Evolutionary conservation across 2,113 vertebrate species (phyloP).

Genomic region (Thalassarche chlororhynchos): DNA sequence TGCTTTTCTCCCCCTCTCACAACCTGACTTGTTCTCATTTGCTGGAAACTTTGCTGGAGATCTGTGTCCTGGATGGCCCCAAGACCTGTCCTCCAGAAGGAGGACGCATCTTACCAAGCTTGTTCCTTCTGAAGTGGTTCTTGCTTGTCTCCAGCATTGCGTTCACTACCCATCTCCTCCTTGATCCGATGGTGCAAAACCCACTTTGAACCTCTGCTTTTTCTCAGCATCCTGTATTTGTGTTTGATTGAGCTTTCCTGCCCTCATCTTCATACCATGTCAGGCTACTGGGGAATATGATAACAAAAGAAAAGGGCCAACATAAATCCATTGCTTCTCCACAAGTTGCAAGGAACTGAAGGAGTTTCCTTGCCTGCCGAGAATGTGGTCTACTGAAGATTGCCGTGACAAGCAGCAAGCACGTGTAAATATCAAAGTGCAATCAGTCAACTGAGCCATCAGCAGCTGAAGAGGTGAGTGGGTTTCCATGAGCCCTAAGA

Average conservation of each 20-base stretch:
- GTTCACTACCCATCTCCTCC: neutral
- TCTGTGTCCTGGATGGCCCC: neutral
- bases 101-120: neutral
- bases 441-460: neutral
- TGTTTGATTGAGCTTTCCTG: neutral
- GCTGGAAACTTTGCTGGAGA: neutral
- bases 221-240: neutral
- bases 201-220: neutral
- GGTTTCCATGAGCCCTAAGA: neutral
- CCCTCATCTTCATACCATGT: fast-evolving
- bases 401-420: neutral
- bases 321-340: neutral
- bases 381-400: neutral
- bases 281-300: neutral
- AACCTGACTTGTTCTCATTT: neutral
- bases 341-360: neutral
- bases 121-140: neutral
- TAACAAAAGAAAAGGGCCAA: neutral
- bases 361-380: neutral
- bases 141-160: neutral
- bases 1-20: neutral
- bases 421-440: neutral
- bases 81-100: neutral
- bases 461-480: neutral
- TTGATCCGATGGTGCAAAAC: neutral